phyloP scores from a whole-genome alignment of 2,888 invertebrate genomes.

The Dysmachus trigonus region DNA sequence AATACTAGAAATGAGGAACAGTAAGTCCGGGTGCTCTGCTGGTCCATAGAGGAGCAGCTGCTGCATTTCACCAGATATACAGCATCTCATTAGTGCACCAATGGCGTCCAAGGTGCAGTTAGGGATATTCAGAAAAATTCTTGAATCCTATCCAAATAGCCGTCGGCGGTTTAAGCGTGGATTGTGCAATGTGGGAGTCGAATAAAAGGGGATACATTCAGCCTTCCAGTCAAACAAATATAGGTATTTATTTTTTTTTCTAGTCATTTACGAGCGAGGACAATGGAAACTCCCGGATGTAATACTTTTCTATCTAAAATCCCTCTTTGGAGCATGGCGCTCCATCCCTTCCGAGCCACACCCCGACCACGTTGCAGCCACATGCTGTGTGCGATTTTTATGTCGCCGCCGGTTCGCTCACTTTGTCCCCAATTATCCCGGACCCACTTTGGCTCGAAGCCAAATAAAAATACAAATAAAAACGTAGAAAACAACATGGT shows the following conservation, averaged over 20 bases:
- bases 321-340: not conserved
- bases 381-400: constrained; percentile 13
- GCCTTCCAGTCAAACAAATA: not conserved
- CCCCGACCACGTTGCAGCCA: not conserved
- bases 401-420: constrained; percentile 13
- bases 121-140: not conserved
- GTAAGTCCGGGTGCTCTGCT: not conserved
- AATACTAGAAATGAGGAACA: not conserved
- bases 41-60: not conserved
- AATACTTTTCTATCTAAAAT: not conserved
- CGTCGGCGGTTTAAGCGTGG: not conserved
- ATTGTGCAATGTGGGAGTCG: not conserved
- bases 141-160: not conserved
- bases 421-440: constrained; percentile 25
- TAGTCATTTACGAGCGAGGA: constrained; percentile 2
- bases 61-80: not conserved
- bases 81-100: not conserved
- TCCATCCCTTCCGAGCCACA: not conserved
- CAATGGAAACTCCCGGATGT: not conserved
- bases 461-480: constrained; percentile 1
- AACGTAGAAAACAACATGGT: not conserved
- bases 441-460: constrained; percentile 22
- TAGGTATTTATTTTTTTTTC: not conserved
- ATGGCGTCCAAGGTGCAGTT: not conserved
- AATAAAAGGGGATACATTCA: not conserved